Base-by-base conservation (phyloP, 2,113 vertebrate species). In the Sylvia atricapilla region DNA sequence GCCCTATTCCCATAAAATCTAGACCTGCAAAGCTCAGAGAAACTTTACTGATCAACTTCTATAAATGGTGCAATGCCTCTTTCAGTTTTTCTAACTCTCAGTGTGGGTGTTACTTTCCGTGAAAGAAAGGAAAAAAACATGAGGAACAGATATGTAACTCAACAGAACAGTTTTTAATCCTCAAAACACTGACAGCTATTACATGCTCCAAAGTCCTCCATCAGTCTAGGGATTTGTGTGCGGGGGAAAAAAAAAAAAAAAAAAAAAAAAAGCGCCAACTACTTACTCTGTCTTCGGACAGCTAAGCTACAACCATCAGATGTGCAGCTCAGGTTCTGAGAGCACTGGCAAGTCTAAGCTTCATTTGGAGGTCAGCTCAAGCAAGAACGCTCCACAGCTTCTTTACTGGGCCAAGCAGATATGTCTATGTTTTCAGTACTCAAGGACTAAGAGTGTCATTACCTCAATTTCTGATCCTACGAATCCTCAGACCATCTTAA, bases 41-140 rank as follows among this genome's bases (percentile, higher is more conserved):
- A 96, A 95, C 90, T 93, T 90, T 35, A 76, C 88, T 35, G 76
- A 86, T 84, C 43, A 68, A 88, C 16, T 63, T 89, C 93, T 95
- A 90, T 94, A 95, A 97, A 95, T 66, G 78, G 82, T 88, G 59
- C 67, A 95, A 90, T 39, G 87, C 93, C 92, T 95, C 76, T 94
- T 64, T 56, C 75, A 88, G 60, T 44, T 95, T 96, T 91, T 74
- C 72, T 80, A n/a, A 83, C 70, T 90, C 84, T 74, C 63, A 63
- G 52, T 30, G 74, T 96, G 79, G 94, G 93, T 78, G 95, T 88
- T 53, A 64, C 60, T 96, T 97, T 92, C 73, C 3, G 5, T 78
- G 69, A 95, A 94, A 95, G 75, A 95, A 90, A 86, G 55, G 28
- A 12, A 67, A 95, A 49, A 62, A 39, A 13, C 63, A 84, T 19